Conservation (phyloP, 2,888 invertebrate species). For the Eilema depressum region DNA sequence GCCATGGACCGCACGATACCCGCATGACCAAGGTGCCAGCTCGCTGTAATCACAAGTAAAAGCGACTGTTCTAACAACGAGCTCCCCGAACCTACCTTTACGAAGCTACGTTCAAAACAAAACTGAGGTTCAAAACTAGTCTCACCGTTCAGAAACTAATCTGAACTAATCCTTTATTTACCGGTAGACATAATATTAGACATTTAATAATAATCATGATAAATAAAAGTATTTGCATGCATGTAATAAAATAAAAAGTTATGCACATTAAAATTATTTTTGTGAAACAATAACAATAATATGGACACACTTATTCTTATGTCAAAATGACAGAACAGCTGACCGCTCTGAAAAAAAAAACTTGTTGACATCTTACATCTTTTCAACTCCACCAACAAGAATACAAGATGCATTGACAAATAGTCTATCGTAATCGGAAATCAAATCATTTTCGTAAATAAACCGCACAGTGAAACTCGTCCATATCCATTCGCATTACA, state of each 20-base stretch:
- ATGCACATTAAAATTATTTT: background rate
- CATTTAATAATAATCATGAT: background rate
- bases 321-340: constrained; percentile 49
- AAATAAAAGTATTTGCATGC: background rate
- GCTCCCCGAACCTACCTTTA: background rate
- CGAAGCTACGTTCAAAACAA: background rate
- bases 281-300: background rate
- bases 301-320: constrained; percentile 7
- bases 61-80: background rate
- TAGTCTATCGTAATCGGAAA: constrained; percentile 43
- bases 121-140: background rate
- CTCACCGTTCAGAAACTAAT: background rate
- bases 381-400: constrained; percentile 33
- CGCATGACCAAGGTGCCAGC: background rate
- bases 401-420: constrained; percentile 66
- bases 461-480: constrained; percentile 39
- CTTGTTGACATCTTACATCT: constrained; percentile 52
- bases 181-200: background rate
- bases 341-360: constrained; percentile 49
- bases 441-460: constrained; percentile 46
- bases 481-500: constrained; percentile 48
- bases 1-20: too few relatives aligned
- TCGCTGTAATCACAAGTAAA: background rate
- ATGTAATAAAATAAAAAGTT: background rate
- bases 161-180: background rate